Conservation (phyloP, 2,888 invertebrate species). For the Eupeodes luniger region DNA sequence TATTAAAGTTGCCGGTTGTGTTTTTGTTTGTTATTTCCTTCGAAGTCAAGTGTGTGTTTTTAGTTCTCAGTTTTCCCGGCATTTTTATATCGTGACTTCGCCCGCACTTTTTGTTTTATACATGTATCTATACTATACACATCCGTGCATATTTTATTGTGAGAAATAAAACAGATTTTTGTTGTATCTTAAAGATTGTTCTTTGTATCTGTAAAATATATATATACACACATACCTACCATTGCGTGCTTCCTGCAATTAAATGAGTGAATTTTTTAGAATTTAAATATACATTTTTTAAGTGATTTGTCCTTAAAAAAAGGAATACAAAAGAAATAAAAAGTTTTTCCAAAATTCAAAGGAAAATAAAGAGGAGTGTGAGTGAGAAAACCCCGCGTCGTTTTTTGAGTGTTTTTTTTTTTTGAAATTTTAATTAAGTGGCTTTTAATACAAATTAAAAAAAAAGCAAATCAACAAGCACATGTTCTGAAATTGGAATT, state of each 20-base stretch:
- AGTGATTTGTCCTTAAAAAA: constrained; percentile 19
- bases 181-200: constrained; percentile 46
- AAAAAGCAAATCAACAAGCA: constrained; percentile 52
- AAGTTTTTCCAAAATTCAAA: not conserved
- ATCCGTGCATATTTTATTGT: constrained; percentile 18
- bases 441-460: constrained; percentile 6
- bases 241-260: constrained; percentile 57
- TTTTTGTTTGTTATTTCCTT: constrained; percentile 15
- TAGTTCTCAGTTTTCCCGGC: constrained; percentile 45
- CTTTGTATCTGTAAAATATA: constrained; percentile 25
- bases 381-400: constrained; percentile 45
- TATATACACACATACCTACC: not conserved
- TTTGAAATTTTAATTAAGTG: constrained; percentile 4
- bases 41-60: constrained; percentile 58
- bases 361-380: constrained; percentile 27
- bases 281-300: constrained; percentile 14
- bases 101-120: constrained; percentile 51
- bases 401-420: constrained; percentile 43
- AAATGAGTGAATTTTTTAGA: constrained; percentile 36
- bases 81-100: constrained; percentile 35
- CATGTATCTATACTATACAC: not conserved
- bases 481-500: constrained; percentile 75
- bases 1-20: constrained; percentile 46
- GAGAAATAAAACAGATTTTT: constrained; percentile 41
- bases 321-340: constrained; percentile 12